These are phyloP conservation scores for Pempheris klunzingeri DNA, from an alignment of 2,797 vertebrate genomes.

Conservation along the genomic window DNA sequence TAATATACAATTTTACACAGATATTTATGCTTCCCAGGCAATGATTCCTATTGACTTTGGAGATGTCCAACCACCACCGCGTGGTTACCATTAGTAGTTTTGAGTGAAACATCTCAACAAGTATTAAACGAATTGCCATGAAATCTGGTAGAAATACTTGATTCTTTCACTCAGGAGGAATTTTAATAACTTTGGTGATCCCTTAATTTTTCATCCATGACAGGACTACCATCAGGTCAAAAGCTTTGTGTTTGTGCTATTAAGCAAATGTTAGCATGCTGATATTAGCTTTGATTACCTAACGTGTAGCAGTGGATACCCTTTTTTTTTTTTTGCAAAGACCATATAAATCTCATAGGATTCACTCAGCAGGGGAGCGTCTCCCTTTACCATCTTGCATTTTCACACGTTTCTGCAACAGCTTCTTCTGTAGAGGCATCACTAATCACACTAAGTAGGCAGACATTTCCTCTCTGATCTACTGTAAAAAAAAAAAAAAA, in stretches of 20 bases:
- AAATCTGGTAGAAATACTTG: too few relatives aligned
- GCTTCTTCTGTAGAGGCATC: slow-evolving; percentile 70
- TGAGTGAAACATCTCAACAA: slow-evolving; percentile 2
- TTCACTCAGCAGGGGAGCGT: slow-evolving; percentile 7
- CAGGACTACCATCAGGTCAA: not conserved
- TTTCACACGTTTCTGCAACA: slow-evolving; percentile 54
- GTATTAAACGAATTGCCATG: not conserved
- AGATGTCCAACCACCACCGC: not conserved
- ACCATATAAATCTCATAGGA: slow-evolving; percentile 38
- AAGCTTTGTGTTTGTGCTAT: too few relatives aligned
- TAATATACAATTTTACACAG: not conserved
- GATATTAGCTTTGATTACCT: too few relatives aligned
- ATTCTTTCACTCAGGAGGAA: too few relatives aligned
- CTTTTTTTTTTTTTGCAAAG: too few relatives aligned
- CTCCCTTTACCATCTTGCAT: slow-evolving; percentile 37
- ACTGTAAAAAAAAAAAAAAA: slow-evolving; percentile 36
- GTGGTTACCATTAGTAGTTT: not conserved
- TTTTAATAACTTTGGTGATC: not conserved
- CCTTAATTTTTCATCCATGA: not conserved
- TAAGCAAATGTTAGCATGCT: too few relatives aligned
- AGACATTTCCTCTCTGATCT: slow-evolving; percentile 71
- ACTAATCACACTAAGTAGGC: slow-evolving; percentile 71
- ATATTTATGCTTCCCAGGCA: not conserved
- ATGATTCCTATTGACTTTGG: not conserved
- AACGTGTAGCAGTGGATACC: too few relatives aligned